Evolutionary conservation across 2,888 invertebrate species (phyloP), one percentile per base, ranked within the genome.

Genomic region (Habroteleia sp.): DNA sequence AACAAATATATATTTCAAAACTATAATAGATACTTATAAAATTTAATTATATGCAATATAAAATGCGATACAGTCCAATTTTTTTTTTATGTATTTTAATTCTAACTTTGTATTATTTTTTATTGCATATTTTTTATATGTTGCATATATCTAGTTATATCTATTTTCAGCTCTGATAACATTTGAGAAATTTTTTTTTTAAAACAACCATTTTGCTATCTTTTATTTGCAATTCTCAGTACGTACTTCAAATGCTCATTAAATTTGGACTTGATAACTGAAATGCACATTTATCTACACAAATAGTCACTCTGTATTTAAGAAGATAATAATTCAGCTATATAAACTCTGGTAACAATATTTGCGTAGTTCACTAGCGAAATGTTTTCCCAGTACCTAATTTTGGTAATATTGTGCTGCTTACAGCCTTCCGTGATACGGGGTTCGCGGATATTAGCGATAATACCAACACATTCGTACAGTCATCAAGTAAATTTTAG

Each of bases 401-500:
- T 31, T 25, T 42, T 58, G 0, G 10, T 44, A 2, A 5, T 31
- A 2, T 17, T 44, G 14, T 33, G 8, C 10, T 58, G 23, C 7
- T 58, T 8, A 10, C 39, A 39, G 3, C 2, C 25, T 1, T 10
- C 6, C n/a, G n/a, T 17, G 7, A 20, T 25, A 11, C 7, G 10
- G 8, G 20, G 78, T 16, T 89, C 89, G 1, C 84, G 85, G 76
- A 90, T 91, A 48, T 80, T 91, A 39, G 89, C 85, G 0, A 80
- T 90, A 0, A 83, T 89, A 29, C 84, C 89, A 8, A 84, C 88
- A 1, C 88, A 91, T 1, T 89, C 89, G 1, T 87, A 88, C 65
- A 91, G 90, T 74, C 91, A 91, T 71, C 90, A 91, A 81, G 80
- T 88, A 0, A 87, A 89, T 0, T 90, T 85, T 82, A 85, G 87